Evolutionary conservation across 2,888 invertebrate genomes (phyloP).

Genomic region (Allolobophora icterica): DNA sequence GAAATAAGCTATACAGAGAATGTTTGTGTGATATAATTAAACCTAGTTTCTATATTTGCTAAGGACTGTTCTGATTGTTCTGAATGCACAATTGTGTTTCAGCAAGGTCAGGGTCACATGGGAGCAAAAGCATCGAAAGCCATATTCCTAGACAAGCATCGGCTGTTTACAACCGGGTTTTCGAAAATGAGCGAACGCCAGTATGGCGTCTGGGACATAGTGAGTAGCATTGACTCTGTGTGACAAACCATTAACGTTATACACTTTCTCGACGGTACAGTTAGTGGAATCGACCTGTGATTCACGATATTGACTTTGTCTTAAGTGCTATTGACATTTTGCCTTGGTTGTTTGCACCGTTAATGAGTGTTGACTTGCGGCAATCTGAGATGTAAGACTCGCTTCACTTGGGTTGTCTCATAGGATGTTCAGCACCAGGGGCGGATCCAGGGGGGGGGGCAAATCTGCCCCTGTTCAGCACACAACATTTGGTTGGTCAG

Average conservation of each 20-base stretch:
- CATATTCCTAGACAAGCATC: conserved; percentile 56
- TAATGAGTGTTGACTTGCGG: background rate
- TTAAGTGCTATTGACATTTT: background rate
- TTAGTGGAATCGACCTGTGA: background rate
- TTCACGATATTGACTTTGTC: conserved; percentile 3
- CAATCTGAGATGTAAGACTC: background rate
- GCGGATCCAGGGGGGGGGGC: too few relatives aligned
- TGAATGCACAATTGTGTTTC: background rate
- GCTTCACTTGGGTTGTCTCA: background rate
- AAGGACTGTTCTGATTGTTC: background rate
- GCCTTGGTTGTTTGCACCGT: background rate
- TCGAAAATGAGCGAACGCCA: conserved; percentile 64
- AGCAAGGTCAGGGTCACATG: conserved; percentile 57
- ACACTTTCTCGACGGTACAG: background rate
- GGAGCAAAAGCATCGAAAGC: conserved; percentile 61
- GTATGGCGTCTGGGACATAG: conserved; percentile 66
- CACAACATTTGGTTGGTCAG: background rate
- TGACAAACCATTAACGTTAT: background rate
- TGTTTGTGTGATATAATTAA: too few relatives aligned
- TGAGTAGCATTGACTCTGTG: conserved; percentile 52
- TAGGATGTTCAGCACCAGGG: background rate
- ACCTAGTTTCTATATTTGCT: too few relatives aligned
- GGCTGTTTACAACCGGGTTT: conserved; percentile 66
- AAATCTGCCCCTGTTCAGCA: too few relatives aligned
- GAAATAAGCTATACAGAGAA: too few relatives aligned